Evolutionary conservation across 2,797 vertebrate genomes (phyloP).

Genomic region (Paguma larvata): DNA sequence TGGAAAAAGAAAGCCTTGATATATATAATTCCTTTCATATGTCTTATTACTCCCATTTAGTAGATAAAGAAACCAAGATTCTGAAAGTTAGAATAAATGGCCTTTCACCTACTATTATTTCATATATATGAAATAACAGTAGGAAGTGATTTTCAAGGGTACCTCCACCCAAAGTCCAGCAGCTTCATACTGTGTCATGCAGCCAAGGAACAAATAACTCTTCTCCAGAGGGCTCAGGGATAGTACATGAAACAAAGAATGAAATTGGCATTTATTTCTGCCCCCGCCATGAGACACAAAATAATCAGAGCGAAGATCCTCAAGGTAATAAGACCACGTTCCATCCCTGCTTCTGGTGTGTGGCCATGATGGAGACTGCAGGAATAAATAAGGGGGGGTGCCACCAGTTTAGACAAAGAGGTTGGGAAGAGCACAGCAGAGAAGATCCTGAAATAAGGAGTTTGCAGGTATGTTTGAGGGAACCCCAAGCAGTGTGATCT

Average conservation of each 20-base stretch:
- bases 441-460: neutral
- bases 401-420: neutral
- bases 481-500: neutral
- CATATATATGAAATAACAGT: neutral
- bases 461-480: neutral
- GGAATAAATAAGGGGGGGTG: too few relatives aligned
- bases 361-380: neutral
- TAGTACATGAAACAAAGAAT: neutral
- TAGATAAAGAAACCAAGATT: neutral
- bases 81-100: neutral
- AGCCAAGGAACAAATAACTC: neutral
- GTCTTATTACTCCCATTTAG: neutral
- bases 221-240: neutral
- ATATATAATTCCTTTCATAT: neutral
- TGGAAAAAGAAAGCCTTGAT: slow-evolving; percentile 8
- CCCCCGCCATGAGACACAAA: neutral
- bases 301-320: neutral
- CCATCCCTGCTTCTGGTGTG: neutral
- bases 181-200: neutral
- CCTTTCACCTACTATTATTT: neutral
- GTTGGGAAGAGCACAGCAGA: neutral
- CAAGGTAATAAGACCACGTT: neutral
- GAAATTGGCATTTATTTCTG: neutral
- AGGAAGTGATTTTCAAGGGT: neutral
- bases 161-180: neutral